Percentiles rank a stretch among this genome's conserved stretches.
Evolutionary conservation across 2,113 vertebrate genomes (phyloP).

Genomic region (Pomatorhinus ruficollis): DNA sequence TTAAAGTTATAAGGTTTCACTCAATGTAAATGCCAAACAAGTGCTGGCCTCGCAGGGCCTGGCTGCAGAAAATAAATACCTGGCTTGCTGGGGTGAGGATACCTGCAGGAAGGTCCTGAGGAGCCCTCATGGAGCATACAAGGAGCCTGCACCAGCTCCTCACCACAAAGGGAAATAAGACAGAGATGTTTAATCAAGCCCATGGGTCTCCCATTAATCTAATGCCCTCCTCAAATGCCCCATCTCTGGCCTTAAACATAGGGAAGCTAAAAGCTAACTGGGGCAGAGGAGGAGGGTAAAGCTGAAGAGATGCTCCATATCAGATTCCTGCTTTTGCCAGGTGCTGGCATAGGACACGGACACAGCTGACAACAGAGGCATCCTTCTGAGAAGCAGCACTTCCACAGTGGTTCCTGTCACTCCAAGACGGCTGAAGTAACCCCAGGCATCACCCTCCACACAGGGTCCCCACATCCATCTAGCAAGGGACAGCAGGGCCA

Average conservation of each 20-base stretch:
- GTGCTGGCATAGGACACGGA: not conserved
- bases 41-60: not conserved
- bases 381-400: not conserved
- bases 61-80: not conserved
- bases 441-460: not conserved
- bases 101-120: not conserved
- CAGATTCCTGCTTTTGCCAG: not conserved
- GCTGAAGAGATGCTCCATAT: not conserved
- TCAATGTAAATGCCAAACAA: constrained; percentile 55
- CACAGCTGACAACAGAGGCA: not conserved
- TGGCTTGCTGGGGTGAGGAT: not conserved
- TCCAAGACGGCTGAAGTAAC: not conserved
- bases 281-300: not conserved
- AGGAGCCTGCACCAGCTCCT: not conserved
- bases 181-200: not conserved
- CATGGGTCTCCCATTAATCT: not conserved
- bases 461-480: not conserved
- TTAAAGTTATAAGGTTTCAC: constrained; percentile 67
- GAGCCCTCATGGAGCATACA: not conserved
- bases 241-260: not conserved
- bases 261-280: not conserved
- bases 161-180: not conserved
- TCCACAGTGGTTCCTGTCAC: rapidly evolving
- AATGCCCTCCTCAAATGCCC: not conserved
- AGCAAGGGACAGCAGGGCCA: not conserved